Evolutionary conservation across 2,113 vertebrate genomes (phyloP).

Genomic region (Ammodramus savannarum): DNA sequence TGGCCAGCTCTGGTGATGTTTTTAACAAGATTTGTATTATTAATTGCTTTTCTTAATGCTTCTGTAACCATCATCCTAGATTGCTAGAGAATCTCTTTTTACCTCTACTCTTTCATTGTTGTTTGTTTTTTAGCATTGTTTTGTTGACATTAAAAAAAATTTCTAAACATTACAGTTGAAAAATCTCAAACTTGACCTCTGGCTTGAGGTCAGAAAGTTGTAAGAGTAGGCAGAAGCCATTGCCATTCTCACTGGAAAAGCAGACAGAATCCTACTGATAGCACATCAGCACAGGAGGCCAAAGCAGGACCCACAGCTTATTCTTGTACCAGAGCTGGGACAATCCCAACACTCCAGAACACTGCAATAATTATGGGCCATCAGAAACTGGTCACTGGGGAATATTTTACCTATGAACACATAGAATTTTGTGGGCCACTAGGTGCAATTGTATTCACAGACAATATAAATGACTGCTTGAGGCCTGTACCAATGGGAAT

Average conservation of each 20-base stretch:
- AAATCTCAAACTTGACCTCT: not conserved
- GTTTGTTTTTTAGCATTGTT: not conserved
- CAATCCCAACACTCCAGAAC: not conserved
- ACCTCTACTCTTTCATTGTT: not conserved
- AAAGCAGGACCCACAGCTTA: not conserved
- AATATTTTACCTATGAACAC: not conserved
- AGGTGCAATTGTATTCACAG: not conserved
- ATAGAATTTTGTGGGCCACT: slow-evolving; percentile 15
- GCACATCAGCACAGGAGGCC: not conserved
- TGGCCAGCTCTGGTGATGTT: not conserved
- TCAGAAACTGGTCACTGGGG: not conserved
- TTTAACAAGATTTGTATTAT: not conserved
- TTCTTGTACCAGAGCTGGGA: not conserved
- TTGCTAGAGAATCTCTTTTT: not conserved
- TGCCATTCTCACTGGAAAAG: not conserved
- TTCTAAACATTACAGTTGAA: not conserved
- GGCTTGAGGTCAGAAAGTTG: not conserved
- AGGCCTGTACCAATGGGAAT: slow-evolving; percentile 22
- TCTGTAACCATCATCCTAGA: not conserved
- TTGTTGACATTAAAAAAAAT: not conserved
- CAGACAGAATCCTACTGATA: not conserved
- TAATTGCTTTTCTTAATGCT: not conserved
- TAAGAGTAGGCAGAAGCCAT: not conserved
- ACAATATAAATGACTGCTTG: not conserved
- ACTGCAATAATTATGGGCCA: not conserved